Evolutionary conservation across 2,113 vertebrate species (phyloP), one percentile per base, ranked within the genome.

Genomic region (Oenanthe melanoleuca): DNA sequence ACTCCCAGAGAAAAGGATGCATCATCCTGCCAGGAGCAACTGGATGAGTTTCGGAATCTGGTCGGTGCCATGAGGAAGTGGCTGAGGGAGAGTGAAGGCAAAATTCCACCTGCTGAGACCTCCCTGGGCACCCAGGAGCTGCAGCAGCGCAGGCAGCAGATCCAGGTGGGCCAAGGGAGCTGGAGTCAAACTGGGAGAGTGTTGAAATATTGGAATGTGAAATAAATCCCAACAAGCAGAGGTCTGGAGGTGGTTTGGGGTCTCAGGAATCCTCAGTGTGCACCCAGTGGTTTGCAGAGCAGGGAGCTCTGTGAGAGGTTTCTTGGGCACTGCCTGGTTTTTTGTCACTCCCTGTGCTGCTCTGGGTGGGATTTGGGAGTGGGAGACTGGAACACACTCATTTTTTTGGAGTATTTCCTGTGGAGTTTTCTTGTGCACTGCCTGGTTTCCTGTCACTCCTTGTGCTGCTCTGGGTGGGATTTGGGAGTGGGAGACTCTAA

Each of bases 71-170:
- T 99, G 89, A 98, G 98, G 96, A 98, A 99, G 96, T 99, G 99
- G 99, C 97, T 99, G 60, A 99, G 98, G 97, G 98, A 98, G 50
- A 97, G 96, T 0, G 99, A 99, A 96, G 98, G 98, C 55, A 98
- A 97, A 93, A 96, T 99, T 86, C 98, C 98, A 4, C 40, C 97
- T 38, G 96, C 98, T 26, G 99, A 99, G 92, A 97, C 98, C 92
- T 98, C 94, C 92, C 95, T 98, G 84, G 98, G 97, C 97, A 98
- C 98, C 2, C 98, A 98, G 82, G 98, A 98, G 44, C 98, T 99
- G 96, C 98, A 99, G 93, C 98, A 98, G 83, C 96, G 97, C 95
- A 97, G 98, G 60, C 98, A 99, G 96, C 98, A 98, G 95, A 96
- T 99, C 70, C 97, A 98, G 98, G 99, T 99, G 97, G 80, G 97